phyloP scores from a whole-genome alignment of 2,113 vertebrate species.

The Seriola aureovittata region DNA sequence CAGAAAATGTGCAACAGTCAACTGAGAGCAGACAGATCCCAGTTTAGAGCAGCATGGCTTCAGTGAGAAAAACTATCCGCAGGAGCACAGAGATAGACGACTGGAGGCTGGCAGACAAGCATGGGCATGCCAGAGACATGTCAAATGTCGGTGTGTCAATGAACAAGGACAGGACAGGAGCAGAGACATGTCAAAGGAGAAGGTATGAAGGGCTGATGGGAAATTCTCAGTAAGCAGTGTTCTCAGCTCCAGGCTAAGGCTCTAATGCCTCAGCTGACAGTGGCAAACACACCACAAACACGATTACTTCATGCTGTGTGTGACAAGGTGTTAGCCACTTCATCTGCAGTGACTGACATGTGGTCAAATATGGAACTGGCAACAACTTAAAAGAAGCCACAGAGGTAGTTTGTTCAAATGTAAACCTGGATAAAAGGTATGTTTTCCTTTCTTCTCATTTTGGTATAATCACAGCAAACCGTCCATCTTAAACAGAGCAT shows the following conservation, averaged over 20 bases:
- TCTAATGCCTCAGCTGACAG: constrained; percentile 30
- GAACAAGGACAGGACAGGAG: constrained; percentile 43
- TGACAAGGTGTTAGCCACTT: constrained; percentile 14
- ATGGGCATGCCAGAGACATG: constrained; percentile 30
- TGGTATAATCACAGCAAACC: not conserved
- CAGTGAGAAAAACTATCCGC: constrained; percentile 44
- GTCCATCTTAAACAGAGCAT: not conserved
- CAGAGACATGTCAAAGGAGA: constrained; percentile 23
- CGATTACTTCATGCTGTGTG: constrained; percentile 16
- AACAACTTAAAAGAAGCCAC: not conserved
- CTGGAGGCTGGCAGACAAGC: constrained; percentile 15
- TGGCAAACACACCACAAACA: constrained; percentile 38
- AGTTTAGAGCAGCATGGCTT: constrained; percentile 21
- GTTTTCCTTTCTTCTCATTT: not conserved
- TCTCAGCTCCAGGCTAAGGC: constrained; percentile 29
- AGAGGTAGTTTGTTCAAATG: not conserved
- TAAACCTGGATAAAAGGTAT: not conserved
- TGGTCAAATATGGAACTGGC: not conserved
- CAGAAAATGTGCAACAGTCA: constrained; percentile 56
- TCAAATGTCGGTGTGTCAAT: constrained; percentile 55
- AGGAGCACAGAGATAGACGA: constrained; percentile 26
- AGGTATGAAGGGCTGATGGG: constrained; percentile 29
- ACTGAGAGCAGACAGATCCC: constrained; percentile 36
- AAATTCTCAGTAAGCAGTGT: constrained; percentile 32
- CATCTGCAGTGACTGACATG: constrained; percentile 14